These are phyloP conservation scores for Nowickia ferox DNA, from an alignment of 2,888 invertebrate genomes.

Conservation along the genomic window DNA sequence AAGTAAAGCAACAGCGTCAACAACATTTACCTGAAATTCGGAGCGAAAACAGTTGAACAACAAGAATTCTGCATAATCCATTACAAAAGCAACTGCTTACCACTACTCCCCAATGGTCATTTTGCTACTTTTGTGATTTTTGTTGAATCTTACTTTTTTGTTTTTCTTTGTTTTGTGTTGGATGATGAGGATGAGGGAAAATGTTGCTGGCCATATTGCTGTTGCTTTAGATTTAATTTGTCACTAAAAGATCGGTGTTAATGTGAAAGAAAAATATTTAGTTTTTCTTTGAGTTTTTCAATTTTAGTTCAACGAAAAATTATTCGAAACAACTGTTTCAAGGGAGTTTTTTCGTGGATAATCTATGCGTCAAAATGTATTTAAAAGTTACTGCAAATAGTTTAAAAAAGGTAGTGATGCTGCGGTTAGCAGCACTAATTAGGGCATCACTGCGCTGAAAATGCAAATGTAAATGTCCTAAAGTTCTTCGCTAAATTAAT, in stretches of 20 bases:
- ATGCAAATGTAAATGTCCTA: too few relatives aligned
- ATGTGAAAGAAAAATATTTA: slow-evolving; percentile 61
- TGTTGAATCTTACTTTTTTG: not conserved
- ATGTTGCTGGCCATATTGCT: not conserved
- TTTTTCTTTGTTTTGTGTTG: not conserved
- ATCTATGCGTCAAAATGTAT: too few relatives aligned
- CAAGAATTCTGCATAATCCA: not conserved
- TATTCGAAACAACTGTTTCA: slow-evolving; percentile 24
- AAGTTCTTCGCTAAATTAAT: too few relatives aligned
- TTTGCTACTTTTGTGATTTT: slow-evolving; percentile 38
- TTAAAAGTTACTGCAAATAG: too few relatives aligned
- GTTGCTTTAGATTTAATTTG: slow-evolving; percentile 25
- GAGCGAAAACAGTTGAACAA: too few relatives aligned
- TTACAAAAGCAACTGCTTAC: not conserved
- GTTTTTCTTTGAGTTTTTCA: slow-evolving; percentile 48
- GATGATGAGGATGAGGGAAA: not conserved
- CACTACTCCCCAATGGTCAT: slow-evolving; percentile 35
- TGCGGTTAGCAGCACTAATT: too few relatives aligned
- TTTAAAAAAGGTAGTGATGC: too few relatives aligned
- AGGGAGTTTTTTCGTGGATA: not conserved
- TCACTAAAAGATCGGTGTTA: slow-evolving; percentile 25
- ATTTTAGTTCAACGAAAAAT: slow-evolving; percentile 51
- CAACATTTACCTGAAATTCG: too few relatives aligned
- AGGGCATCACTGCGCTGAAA: too few relatives aligned
- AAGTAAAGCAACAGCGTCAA: too few relatives aligned